Evolutionary conservation across 2,113 vertebrate species (phyloP).

Genomic region (Todiramphus saurophagus): DNA sequence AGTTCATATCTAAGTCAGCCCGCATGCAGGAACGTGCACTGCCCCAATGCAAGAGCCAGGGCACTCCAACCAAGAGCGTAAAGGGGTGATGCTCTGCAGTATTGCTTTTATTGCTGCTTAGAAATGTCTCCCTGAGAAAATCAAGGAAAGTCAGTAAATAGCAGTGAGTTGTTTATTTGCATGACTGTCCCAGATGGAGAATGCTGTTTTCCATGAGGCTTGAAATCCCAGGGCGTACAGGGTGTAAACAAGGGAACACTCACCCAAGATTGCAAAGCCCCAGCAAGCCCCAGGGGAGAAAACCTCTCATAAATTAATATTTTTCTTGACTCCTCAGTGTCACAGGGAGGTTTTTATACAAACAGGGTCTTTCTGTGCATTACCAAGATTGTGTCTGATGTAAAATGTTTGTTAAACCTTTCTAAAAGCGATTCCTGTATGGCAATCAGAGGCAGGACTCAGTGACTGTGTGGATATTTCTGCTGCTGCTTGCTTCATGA

Average conservation of each 20-base stretch:
- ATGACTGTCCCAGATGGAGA: not conserved
- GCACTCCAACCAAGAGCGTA: not conserved
- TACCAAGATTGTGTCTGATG: not conserved
- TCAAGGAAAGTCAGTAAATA: not conserved
- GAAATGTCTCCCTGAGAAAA: constrained; percentile 20
- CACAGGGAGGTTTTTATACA: not conserved
- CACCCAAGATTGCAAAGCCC: not conserved
- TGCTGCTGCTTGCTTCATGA: not conserved
- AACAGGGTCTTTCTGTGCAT: not conserved
- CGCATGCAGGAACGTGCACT: not conserved
- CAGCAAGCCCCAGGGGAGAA: not conserved
- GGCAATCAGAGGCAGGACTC: not conserved
- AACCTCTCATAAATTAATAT: not conserved
- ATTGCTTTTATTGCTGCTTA: not conserved
- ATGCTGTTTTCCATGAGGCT: not conserved
- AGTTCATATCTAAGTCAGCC: not conserved
- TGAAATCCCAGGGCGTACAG: not conserved
- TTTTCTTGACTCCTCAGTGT: not conserved
- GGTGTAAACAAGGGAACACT: not conserved
- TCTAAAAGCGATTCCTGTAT: not conserved
- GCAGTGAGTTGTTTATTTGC: not conserved
- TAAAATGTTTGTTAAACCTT: not conserved
- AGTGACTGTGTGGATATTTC: not conserved
- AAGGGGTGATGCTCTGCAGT: not conserved
- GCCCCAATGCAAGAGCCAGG: not conserved